Evolutionary conservation across 2,797 vertebrate genomes (phyloP).

Genomic region (Sphenopsis melanotis): DNA sequence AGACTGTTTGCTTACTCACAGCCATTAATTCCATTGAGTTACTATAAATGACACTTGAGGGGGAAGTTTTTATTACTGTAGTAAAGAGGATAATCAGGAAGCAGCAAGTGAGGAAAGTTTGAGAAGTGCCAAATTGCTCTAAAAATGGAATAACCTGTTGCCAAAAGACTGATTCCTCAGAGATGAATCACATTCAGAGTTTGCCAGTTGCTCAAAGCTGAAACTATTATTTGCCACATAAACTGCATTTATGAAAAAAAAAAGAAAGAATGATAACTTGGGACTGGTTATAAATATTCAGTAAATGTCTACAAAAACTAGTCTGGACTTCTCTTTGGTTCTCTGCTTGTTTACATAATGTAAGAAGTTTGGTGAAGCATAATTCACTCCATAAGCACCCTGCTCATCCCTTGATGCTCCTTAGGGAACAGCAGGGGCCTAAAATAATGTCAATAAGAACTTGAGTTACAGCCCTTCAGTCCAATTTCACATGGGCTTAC

Average conservation of each 20-base stretch:
- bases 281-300: not conserved
- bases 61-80: not conserved
- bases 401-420: not conserved
- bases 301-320: not conserved
- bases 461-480: accelerated
- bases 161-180: not conserved
- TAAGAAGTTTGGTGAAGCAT: not conserved
- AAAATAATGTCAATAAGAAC: not conserved
- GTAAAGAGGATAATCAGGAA: not conserved
- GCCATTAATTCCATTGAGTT: not conserved
- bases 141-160: not conserved
- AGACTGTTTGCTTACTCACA: not conserved
- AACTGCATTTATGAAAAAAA: not conserved
- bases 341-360: not conserved
- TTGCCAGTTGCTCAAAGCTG: not conserved
- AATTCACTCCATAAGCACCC: not conserved
- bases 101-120: not conserved
- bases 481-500: not conserved
- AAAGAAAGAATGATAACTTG: not conserved
- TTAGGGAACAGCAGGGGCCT: not conserved
- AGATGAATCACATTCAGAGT: not conserved
- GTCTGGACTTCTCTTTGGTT: not conserved
- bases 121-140: not conserved
- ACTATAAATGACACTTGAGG: not conserved
- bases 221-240: not conserved